A percentile compares a stretch with the other conserved stretches of the same genome.
These are phyloP conservation scores for Distichodus sexfasciatus DNA, from an alignment of 2,797 vertebrate genomes.

Conservation along the genomic window DNA sequence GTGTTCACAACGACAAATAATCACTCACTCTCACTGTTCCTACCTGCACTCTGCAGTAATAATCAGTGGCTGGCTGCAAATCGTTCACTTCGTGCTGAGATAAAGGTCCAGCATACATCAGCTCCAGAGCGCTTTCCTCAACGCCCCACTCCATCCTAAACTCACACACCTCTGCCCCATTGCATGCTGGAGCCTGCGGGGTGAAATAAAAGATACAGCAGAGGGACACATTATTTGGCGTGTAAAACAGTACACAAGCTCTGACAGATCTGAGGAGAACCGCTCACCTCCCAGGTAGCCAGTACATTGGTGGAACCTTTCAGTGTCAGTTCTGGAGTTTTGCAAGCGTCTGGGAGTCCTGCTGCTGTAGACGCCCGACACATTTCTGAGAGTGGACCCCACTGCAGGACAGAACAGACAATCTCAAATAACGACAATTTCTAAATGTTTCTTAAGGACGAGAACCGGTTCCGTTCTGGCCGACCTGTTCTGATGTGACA, in stretches of 20 bases:
- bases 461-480: no score
- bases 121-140: slow-evolving; percentile 66
- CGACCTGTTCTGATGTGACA: no score
- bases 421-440: neutral
- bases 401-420: slow-evolving; percentile 56
- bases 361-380: slow-evolving; percentile 69
- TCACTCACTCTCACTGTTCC: no score
- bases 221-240: neutral
- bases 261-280: no score
- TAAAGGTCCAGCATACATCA: slow-evolving; percentile 69
- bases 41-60: slow-evolving; percentile 81
- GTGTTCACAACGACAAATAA: no score
- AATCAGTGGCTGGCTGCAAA: slow-evolving; percentile 73
- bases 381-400: slow-evolving; percentile 67
- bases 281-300: slow-evolving; percentile 73
- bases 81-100: slow-evolving; percentile 74
- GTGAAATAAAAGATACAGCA: neutral
- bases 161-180: slow-evolving; percentile 71
- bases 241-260: no score
- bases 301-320: slow-evolving; percentile 68
- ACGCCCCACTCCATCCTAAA: slow-evolving; percentile 77
- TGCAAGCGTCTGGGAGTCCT: slow-evolving; percentile 71
- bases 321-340: slow-evolving; percentile 65
- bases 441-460: no score
- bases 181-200: slow-evolving; percentile 66